Percentiles rank a stretch among this genome's conserved stretches.
Conservation (phyloP, 1,140 invertebrate species). For the Drosophila miranda region DNA sequence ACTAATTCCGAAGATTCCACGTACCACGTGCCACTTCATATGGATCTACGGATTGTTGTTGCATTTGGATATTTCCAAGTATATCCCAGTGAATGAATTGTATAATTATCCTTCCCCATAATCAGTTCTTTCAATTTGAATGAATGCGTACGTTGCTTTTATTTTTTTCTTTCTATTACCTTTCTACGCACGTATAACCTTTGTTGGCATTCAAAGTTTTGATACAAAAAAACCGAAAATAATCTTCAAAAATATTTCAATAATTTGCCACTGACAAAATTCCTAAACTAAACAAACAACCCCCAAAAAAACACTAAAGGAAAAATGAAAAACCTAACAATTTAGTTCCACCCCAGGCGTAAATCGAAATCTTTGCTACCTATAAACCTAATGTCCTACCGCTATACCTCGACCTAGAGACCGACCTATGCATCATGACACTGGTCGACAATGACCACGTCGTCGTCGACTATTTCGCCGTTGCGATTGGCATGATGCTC, state of each 20-base stretch:
- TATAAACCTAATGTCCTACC: background rate
- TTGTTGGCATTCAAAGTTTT: background rate
- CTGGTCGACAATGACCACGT: conserved; percentile 58
- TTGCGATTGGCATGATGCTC: conserved; percentile 49
- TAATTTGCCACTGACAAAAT: too few species aligned
- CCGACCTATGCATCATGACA: conserved; percentile 48
- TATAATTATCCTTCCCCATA: too few species aligned
- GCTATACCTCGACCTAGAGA: background rate
- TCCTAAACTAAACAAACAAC: background rate
- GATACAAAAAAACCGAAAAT: background rate
- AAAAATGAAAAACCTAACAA: background rate
- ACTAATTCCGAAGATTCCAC: too few species aligned
- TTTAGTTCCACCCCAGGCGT: conserved; percentile 7
- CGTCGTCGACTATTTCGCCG: conserved; percentile 53
- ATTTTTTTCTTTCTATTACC: background rate
- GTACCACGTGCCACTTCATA: background rate
- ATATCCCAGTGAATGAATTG: too few species aligned
- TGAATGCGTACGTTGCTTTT: background rate
- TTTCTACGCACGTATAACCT: too few species aligned
- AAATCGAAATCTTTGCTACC: background rate
- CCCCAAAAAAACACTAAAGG: background rate
- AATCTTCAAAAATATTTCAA: too few species aligned
- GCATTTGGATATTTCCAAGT: too few species aligned
- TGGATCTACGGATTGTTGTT: too few species aligned
- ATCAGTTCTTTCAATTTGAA: background rate